Base-by-base conservation (phyloP, 2,888 invertebrate species). In the Reticulitermes lucifugus region DNA sequence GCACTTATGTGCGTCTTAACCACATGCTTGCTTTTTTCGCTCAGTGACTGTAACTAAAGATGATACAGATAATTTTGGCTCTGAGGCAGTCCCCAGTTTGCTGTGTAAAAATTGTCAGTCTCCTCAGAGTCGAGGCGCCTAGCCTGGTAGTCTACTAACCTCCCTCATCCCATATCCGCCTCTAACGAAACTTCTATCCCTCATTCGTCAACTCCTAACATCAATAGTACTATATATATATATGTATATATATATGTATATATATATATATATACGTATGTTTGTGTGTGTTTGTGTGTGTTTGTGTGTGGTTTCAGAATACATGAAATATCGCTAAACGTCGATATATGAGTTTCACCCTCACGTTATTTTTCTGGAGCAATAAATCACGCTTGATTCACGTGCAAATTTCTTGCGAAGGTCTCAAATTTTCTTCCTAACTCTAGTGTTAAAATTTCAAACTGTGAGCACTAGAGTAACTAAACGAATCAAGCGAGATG, bases 191-290 rank as follows among this genome's bases (percentile, higher is more conserved):
- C 41, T 1, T 41, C 35, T 41, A 21, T 18, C 73, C 73, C 35
- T 35, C 4, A 73, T 29, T 73, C 41, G 73, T 41, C 73, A 41
- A 73, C 14, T 41, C 73, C 73, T 21, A 73, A 18, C 73, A 18
- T 73, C 73, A 73, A 73, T 73, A 73, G 73, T 14, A 25, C n/a
- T 25, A 14, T n/a, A 65, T 65, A n/a, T 65, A 65, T 25, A 73
- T 35, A 73, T 73, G 0, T 25, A 25, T 25, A 0, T 35, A 35
- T 35, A 35, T 4, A 1, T 35, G 35, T 35, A 73, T 35, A 73
- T 73, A 25, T 25, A 25, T 25, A 0, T 35, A 35, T 35, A 35
- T 4, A 1, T 35, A 1, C 1, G 35, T 4, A 1, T 4, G 35
- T 35, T 2, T 4, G 35, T 35, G 35, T 35, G 35, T 35, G 35